Evolutionary conservation across 2,113 vertebrate species (phyloP), one percentile per base, ranked within the genome.

Genomic region (Notechis scutatus): DNA sequence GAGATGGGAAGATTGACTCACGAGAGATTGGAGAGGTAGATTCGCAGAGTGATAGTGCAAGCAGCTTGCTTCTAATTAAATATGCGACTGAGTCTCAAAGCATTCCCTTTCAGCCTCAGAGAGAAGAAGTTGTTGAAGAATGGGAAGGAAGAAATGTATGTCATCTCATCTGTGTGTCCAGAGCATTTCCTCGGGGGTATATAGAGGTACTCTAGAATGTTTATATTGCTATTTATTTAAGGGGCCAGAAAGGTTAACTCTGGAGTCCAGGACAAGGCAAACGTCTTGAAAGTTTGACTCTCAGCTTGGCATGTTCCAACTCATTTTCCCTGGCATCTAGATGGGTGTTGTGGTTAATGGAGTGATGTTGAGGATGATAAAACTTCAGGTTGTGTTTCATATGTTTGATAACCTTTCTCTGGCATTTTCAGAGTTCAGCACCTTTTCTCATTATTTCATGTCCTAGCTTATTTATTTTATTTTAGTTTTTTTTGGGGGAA

Each of bases 1-100:
- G 99, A 99, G 99, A 99, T 99, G 99, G 99, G 99, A 99, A 99
- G 99, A 99, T 99, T 99, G 99, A 99, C 99, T 99, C 99, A 99
- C 98, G 98, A 99, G 99, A 99, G 99, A 99, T 99, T 98, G 99
- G 99, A 99, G 99, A 99, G 99, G 99, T 99, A 99, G 99, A 99
- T 99, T 98, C 98, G 98, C 98, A 98, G 98, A 98, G 98, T 98
- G 99, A 99, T 99, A 99, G 99, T 98, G 98, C 98, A 98, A 98
- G 98, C 99, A 99, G 98, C 98, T 99, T 98, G 99, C 98, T 98
- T 99, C 99, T 99, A 99, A 99, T 99, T 99, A 99, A 99, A 99
- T 99, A 99, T 99, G 99, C 99, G 98, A 98, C 98, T 98, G 98
- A 98, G 98, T 99, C 99, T 98, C 99, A 97, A 98, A 99, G 99